Percentiles rank a stretch among this genome's conserved stretches.
These are phyloP conservation scores for Tricholaema leucomelas DNA, from an alignment of 2,113 vertebrate genomes.

Conservation along the genomic window DNA sequence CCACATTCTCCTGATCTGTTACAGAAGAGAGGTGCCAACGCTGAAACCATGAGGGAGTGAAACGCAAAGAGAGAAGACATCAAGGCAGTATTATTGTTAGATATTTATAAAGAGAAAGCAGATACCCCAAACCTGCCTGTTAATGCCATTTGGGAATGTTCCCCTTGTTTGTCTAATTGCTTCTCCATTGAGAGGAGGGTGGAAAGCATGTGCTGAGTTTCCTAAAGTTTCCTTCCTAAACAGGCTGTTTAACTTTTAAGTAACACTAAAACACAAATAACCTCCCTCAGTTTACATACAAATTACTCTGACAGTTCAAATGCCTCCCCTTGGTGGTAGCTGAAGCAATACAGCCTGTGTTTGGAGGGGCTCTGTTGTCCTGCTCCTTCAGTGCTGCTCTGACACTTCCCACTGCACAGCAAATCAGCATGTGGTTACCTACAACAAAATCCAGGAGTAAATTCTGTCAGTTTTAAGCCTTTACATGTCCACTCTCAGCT, in stretches of 20 bases:
- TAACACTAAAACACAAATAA: neutral
- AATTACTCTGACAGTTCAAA: neutral
- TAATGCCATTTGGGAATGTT: neutral
- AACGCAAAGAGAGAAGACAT: neutral
- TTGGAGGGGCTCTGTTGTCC: neutral
- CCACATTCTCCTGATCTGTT: neutral
- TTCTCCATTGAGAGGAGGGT: neutral
- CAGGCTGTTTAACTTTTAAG: neutral
- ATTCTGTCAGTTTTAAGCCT: neutral
- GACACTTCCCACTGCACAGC: neutral
- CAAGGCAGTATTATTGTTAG: neutral
- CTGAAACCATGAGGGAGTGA: neutral
- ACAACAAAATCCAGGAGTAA: neutral
- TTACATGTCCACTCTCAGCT: neutral
- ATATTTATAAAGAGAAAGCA: neutral
- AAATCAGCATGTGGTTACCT: neutral
- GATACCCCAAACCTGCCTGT: neutral
- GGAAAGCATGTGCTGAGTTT: neutral
- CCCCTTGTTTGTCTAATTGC: constrained; percentile 5
- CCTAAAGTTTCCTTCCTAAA: neutral
- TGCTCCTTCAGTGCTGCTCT: neutral
- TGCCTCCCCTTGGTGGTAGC: neutral
- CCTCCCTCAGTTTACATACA: neutral
- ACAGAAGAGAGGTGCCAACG: neutral
- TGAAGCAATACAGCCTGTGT: neutral